These are phyloP conservation scores for Cairina moschata DNA, from an alignment of 2,113 vertebrate genomes.

Conservation along the genomic window DNA sequence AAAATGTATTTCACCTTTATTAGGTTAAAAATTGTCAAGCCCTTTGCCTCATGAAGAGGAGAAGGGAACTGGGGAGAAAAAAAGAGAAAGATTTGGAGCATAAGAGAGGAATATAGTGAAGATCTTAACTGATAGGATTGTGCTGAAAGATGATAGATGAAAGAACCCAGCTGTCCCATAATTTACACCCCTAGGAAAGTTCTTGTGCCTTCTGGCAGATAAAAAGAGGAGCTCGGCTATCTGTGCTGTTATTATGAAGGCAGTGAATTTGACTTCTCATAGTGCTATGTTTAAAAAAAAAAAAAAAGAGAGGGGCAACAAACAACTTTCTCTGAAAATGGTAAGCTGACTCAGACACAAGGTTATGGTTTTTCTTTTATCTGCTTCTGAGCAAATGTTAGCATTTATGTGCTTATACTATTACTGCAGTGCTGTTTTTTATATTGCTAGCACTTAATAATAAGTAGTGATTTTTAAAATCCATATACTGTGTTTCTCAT, in stretches of 20 bases:
- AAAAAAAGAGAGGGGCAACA: background rate
- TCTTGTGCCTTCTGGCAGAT: constrained; percentile 48
- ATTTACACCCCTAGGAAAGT: constrained; percentile 17
- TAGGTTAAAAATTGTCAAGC: background rate
- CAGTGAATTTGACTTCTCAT: constrained; percentile 18
- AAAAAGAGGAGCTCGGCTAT: background rate
- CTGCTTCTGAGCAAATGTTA: background rate
- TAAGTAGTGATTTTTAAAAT: background rate
- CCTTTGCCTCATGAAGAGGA: background rate
- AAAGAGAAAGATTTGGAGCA: background rate
- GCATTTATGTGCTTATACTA: background rate
- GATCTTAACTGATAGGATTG: background rate
- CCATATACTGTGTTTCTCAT: background rate
- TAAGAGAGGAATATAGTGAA: background rate
- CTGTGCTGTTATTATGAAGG: background rate
- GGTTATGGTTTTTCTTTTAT: background rate
- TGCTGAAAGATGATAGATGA: constrained; percentile 20
- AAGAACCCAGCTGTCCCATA: background rate
- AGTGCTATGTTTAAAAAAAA: background rate
- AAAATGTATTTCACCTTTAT: background rate
- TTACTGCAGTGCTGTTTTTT: background rate
- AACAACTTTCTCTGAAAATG: background rate
- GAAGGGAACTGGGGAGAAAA: background rate
- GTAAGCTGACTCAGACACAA: background rate
- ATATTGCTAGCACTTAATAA: background rate